These are phyloP conservation scores for Polypterus senegalus DNA, from an alignment of 2,113 vertebrate genomes.

Conservation along the genomic window DNA sequence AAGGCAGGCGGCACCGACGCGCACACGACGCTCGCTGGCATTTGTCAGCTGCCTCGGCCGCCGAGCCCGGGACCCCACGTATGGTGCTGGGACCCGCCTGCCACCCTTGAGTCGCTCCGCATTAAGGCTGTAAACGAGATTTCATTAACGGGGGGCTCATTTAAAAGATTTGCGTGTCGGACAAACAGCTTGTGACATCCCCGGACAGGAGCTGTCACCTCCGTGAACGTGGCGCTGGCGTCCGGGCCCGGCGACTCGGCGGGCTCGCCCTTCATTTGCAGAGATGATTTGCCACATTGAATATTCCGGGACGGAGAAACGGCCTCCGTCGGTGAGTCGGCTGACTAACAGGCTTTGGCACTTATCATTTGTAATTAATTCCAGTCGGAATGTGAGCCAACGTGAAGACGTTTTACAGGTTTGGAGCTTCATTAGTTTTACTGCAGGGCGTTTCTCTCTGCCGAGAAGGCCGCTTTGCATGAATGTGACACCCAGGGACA, in stretches of 20 bases:
- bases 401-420: conserved; percentile 1
- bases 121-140: background rate
- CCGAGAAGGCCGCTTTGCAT: no score
- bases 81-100: background rate
- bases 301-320: background rate
- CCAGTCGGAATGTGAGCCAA: background rate
- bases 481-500: no score
- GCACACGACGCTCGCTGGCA: background rate
- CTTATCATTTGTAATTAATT: conserved; percentile 3
- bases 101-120: background rate
- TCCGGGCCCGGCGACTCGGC: background rate
- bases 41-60: background rate
- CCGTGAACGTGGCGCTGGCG: background rate
- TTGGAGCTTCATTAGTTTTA: background rate
- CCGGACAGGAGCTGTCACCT: background rate
- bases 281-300: conserved; percentile 2
- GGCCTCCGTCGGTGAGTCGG: background rate
- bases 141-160: background rate
- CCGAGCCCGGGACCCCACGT: background rate
- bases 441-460: no score
- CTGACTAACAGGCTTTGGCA: background rate
- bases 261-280: background rate
- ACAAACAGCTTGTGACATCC: conserved; percentile 2
- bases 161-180: background rate
- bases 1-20: no score